A percentile compares a stretch with the other conserved stretches of the same genome.
These are phyloP conservation scores for Temnothorax rugatulus DNA, from an alignment of 2,888 invertebrate genomes.

Conservation along the genomic window DNA sequence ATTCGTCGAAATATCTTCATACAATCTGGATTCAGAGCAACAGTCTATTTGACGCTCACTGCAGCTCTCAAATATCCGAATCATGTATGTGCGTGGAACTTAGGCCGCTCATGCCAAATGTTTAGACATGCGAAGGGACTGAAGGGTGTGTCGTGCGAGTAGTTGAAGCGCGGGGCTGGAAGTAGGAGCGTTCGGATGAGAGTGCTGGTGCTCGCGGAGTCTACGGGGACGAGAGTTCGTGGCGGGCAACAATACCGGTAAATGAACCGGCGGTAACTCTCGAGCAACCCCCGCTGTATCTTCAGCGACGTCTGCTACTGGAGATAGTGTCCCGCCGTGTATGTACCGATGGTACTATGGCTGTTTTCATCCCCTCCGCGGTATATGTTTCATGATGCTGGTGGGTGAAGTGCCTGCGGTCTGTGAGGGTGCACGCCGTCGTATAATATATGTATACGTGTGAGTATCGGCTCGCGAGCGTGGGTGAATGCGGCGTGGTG, in stretches of 20 bases:
- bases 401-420: conserved; percentile 63
- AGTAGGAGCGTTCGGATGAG: conserved; percentile 16
- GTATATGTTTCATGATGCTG: conserved; percentile 56
- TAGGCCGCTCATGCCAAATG: conserved; percentile 16
- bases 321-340: conserved; percentile 74
- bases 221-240: conserved; percentile 45
- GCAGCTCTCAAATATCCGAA: conserved; percentile 28
- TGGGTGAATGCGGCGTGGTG: conserved; percentile 29
- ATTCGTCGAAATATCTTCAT: neutral
- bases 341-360: conserved; percentile 56
- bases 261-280: conserved; percentile 83
- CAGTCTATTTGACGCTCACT: neutral
- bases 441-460: neutral
- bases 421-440: conserved; percentile 56
- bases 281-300: conserved; percentile 73
- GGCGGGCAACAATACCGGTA: conserved; percentile 82
- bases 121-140: conserved; percentile 30
- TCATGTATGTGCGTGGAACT: conserved; percentile 29
- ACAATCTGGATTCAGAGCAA: conserved; percentile 10
- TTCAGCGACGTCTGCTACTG: conserved; percentile 77
- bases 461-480: conserved; percentile 18
- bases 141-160: conserved; percentile 40
- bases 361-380: conserved; percentile 64
- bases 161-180: conserved; percentile 28
- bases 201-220: conserved; percentile 59